A percentile compares a stretch with the other conserved stretches of the same genome.
Evolutionary conservation across 2,888 invertebrate genomes (phyloP).

Genomic region (Epinotia nisella): DNA sequence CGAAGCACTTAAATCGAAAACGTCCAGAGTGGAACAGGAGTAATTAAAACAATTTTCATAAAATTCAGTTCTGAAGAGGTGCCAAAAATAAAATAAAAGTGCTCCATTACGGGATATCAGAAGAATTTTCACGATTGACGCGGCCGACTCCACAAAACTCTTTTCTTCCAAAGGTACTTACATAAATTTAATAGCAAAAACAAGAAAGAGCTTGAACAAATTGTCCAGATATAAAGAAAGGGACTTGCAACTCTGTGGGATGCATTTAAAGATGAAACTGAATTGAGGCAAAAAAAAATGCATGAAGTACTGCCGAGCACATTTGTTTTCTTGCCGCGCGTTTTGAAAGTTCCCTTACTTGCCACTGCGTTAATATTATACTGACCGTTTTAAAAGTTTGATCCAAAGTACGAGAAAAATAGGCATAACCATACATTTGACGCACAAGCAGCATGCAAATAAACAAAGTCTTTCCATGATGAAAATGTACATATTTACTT

Average conservation of each 20-base stretch:
- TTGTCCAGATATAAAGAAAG: slow-evolving; percentile 4
- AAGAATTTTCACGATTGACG: slow-evolving; percentile 18
- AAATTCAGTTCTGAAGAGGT: slow-evolving; percentile 15
- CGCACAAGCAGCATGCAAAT: neutral
- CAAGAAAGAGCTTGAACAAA: slow-evolving; percentile 31
- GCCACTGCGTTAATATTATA: slow-evolving; percentile 1
- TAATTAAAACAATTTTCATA: slow-evolving; percentile 38
- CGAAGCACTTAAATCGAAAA: slow-evolving; percentile 12
- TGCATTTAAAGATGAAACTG: slow-evolving; percentile 17
- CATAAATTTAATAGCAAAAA: slow-evolving; percentile 39
- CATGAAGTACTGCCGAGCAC: slow-evolving; percentile 32
- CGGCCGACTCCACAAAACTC: slow-evolving; percentile 22
- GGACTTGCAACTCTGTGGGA: slow-evolving; percentile 15
- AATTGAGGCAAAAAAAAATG: slow-evolving; percentile 5
- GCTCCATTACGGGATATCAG: slow-evolving; percentile 22
- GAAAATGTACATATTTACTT: too few relatives aligned
- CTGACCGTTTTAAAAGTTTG: neutral
- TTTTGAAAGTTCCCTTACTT: slow-evolving; percentile 32
- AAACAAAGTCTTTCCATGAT: neutral
- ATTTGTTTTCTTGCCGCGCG: slow-evolving; percentile 37
- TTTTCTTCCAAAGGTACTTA: slow-evolving; percentile 25
- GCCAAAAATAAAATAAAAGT: slow-evolving; percentile 27
- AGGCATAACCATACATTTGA: neutral
- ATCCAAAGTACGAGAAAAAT: neutral
- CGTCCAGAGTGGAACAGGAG: slow-evolving; percentile 3